Conservation (phyloP, 53 echinoderm and acorn worm genomes). For the Actinopyga echinites region DNA sequence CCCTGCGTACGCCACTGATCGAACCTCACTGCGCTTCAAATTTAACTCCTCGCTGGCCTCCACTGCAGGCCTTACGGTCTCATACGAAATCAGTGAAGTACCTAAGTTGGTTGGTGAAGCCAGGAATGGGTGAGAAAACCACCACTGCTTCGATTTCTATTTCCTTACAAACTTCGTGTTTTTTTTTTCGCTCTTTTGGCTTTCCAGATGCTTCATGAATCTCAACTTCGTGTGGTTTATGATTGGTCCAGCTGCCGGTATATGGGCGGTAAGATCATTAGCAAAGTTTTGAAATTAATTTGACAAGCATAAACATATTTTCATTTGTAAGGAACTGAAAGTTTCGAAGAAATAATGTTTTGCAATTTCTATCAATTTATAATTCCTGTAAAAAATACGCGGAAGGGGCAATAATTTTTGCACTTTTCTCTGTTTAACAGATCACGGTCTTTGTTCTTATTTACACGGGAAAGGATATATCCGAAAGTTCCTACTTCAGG, state of each 20-base stretch:
- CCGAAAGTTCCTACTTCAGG: conserved; percentile 96
- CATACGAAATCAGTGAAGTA: too few species aligned
- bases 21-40: too few species aligned
- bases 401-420: background rate
- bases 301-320: too few species aligned
- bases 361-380: background rate
- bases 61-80: too few species aligned
- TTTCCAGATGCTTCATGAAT: conserved; percentile 84
- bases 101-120: too few species aligned
- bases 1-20: too few species aligned
- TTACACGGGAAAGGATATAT: conserved; percentile 91
- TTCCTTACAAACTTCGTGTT: background rate
- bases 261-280: conserved; percentile 96
- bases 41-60: too few species aligned
- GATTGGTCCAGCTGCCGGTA: conserved; percentile 80
- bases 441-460: conserved; percentile 89
- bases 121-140: too few species aligned
- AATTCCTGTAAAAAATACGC: background rate
- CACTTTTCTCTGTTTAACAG: conserved; percentile 29
- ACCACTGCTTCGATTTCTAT: too few species aligned
- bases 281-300: background rate
- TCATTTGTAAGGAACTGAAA: too few species aligned
- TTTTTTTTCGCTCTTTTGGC: conserved; percentile 13
- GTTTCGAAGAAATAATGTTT: too few species aligned
- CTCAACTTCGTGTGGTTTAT: conserved; percentile 86